These are phyloP conservation scores for Steatornis caripensis DNA, from an alignment of 2,113 vertebrate genomes.

Conservation along the genomic window DNA sequence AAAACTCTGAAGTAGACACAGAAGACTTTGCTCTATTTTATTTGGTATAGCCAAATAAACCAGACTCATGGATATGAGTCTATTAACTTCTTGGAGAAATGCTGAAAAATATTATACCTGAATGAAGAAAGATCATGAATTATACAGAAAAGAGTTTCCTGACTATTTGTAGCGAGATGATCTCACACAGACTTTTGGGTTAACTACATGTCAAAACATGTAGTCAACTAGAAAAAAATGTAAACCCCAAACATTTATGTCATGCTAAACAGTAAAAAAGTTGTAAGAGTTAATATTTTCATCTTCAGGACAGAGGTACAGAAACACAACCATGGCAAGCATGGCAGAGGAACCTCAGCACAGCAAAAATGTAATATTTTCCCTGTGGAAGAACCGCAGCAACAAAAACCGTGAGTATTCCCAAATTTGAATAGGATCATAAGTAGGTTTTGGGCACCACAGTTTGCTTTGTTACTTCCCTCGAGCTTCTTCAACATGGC, in stretches of 20 bases:
- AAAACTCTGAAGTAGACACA: background rate
- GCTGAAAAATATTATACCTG: background rate
- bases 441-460: background rate
- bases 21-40: background rate
- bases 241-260: accelerated
- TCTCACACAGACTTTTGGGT: background rate
- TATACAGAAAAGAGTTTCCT: background rate
- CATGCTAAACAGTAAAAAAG: background rate
- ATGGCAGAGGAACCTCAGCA: background rate
- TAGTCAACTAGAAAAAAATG: background rate
- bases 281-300: background rate
- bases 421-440: background rate
- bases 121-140: background rate
- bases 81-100: background rate
- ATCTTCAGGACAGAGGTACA: background rate
- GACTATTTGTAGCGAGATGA: background rate
- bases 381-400: background rate
- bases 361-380: background rate
- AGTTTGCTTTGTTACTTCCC: background rate
- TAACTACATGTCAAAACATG: background rate
- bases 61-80: background rate
- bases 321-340: background rate
- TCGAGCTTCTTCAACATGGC: background rate
- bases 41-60: background rate
- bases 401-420: background rate